Base-by-base conservation (phyloP, 2,888 invertebrate genomes). In the Mechanitis mazaeus region DNA sequence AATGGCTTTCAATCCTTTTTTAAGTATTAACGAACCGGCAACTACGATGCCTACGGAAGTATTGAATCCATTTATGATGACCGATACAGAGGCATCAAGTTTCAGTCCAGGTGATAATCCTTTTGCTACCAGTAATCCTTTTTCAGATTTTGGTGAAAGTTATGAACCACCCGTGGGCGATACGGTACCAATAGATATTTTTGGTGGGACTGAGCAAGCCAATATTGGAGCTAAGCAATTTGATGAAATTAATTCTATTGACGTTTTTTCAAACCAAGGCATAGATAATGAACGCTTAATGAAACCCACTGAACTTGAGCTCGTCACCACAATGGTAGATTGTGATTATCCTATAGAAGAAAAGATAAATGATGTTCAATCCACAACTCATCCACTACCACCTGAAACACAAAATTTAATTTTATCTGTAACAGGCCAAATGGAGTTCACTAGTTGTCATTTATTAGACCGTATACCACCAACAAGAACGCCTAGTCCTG, bases 381-480 rank as follows among this genome's bases (percentile, higher is more conserved):
- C 92, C 47, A 87, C 91, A 0, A 78, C 91, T 2, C 92, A 93
- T 20, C 93, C 94, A 3, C 92, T 94, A 33, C 93, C 94, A 0
- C 92, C 94, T 67, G 95, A 95, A 81, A 97, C 97, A 0, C 95
- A 96, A 85, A 95, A 96, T 76, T 87, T 97, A 33, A 94, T 97
- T 56, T 91, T 95, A 69, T 95, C 95, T 45, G 96, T 97, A 1
- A 96, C 97, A 46, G 96, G 95, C 2, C 96, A 95, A 61, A 93
- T 97, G 93, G 96, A 97, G 75, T 95, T 95, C 57, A 95, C 96
- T 0, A 96, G 96, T 71, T 94, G 95, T 3, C 94, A 96, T 76
- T 85, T 97, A 59, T 83, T 97, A 61, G 95, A 96, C 71, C 93
- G 96, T 64, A 93, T 96, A 65, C 95, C 96, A 58, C 95, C 94